These are phyloP conservation scores for Erythrocebus patas DNA, from an alignment of 2,113 vertebrate species.

Conservation along the genomic window DNA sequence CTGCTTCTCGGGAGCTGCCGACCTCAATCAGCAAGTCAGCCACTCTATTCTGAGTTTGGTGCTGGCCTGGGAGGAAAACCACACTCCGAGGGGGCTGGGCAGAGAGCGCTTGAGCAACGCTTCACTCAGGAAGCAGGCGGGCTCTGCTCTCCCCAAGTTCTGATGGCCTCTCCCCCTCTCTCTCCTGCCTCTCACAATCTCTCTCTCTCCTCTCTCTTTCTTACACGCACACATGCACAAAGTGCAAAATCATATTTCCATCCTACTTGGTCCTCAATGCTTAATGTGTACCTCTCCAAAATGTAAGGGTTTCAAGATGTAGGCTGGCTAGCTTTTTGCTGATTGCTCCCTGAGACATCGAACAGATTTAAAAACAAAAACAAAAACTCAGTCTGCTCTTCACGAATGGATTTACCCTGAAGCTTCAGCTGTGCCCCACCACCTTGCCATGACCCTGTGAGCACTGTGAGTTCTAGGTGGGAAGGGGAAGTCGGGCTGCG, in stretches of 20 bases:
- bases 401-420: background rate
- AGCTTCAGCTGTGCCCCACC: background rate
- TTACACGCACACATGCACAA: conserved; percentile 43
- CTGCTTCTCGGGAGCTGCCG: conserved; percentile 65
- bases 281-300: conserved; percentile 50
- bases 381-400: background rate
- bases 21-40: conserved; percentile 78
- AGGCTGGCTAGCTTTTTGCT: background rate
- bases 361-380: background rate
- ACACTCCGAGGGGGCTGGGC: conserved; percentile 78
- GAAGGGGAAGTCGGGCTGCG: background rate
- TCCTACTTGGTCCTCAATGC: conserved; percentile 60
- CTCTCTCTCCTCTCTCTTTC: background rate
- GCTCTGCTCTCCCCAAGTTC: conserved; percentile 68
- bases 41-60: conserved; percentile 77
- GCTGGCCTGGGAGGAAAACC: conserved; percentile 84
- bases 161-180: conserved; percentile 41
- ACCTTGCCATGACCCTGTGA: background rate
- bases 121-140: conserved; percentile 84
- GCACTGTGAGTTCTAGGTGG: background rate
- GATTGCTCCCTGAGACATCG: background rate
- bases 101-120: conserved; percentile 79
- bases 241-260: conserved; percentile 73
- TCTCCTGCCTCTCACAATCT: background rate
- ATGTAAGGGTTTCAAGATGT: conserved; percentile 8